A percentile compares a stretch with the other conserved stretches of the same genome.
phyloP scores from a whole-genome alignment of 2,888 invertebrate genomes.

The Dascillus cervinus region DNA sequence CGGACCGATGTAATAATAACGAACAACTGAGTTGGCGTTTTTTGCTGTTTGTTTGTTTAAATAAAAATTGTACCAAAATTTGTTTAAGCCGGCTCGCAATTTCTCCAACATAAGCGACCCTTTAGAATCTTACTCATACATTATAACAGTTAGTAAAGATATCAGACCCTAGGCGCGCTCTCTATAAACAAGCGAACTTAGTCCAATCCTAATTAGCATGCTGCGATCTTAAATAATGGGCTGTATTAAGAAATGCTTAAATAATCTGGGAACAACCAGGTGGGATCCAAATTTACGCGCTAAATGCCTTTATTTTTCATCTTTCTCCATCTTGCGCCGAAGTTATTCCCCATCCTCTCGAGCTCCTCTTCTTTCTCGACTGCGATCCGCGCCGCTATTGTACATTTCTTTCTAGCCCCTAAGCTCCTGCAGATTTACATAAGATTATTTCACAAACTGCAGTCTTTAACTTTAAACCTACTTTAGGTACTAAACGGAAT shows the following conservation, averaged over 20 bases:
- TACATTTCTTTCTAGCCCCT: slow-evolving; percentile 15
- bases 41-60: too few species aligned
- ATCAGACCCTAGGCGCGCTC: slow-evolving; percentile 29
- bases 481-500: slow-evolving; percentile 34
- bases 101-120: slow-evolving; percentile 5
- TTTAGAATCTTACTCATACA: slow-evolving; percentile 13
- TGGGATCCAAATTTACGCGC: slow-evolving; percentile 41
- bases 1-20: too few species aligned
- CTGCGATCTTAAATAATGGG: slow-evolving; percentile 44
- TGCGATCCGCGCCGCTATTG: slow-evolving; percentile 6
- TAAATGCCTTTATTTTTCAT: slow-evolving; percentile 40
- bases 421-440: slow-evolving; percentile 38
- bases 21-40: too few species aligned
- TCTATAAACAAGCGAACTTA: slow-evolving; percentile 20
- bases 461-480: slow-evolving; percentile 40
- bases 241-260: slow-evolving; percentile 46
- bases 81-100: neutral
- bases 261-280: slow-evolving; percentile 46
- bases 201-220: slow-evolving; percentile 35
- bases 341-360: slow-evolving; percentile 7
- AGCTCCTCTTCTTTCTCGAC: slow-evolving; percentile 10
- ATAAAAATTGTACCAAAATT: slow-evolving; percentile 1
- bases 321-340: too few species aligned
- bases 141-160: slow-evolving; percentile 25
- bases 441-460: slow-evolving; percentile 42